A percentile compares a stretch with the other conserved stretches of the same genome.
These are phyloP conservation scores for Pyrgus malvae DNA, from an alignment of 2,888 invertebrate species.

Conservation along the genomic window DNA sequence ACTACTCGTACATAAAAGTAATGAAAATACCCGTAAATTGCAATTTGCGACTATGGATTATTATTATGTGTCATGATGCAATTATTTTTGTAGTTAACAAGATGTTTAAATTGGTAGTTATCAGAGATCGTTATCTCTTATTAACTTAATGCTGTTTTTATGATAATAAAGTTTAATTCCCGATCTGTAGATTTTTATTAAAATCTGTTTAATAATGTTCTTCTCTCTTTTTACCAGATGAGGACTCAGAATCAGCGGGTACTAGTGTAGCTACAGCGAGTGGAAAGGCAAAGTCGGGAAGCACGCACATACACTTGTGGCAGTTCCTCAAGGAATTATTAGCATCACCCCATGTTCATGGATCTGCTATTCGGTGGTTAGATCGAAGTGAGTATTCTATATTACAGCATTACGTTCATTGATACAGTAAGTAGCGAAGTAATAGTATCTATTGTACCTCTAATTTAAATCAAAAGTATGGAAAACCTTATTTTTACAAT, in stretches of 20 bases:
- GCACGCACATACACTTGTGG: conserved; percentile 98
- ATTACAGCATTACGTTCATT: too few species aligned
- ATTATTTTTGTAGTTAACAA: neutral
- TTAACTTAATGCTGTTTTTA: neutral
- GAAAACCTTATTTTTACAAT: too few species aligned
- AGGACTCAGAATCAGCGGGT: conserved; percentile 79
- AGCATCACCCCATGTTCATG: conserved; percentile 92
- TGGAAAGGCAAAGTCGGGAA: conserved; percentile 79
- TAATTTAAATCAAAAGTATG: too few species aligned
- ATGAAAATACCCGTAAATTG: too few species aligned
- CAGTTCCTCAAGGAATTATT: conserved; percentile 98
- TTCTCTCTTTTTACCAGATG: conserved; percentile 69
- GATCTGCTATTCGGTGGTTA: conserved; percentile 98
- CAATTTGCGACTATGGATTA: neutral
- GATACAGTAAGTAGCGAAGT: too few species aligned
- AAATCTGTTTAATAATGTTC: neutral
- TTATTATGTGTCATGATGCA: neutral
- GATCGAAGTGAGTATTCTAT: conserved; percentile 88
- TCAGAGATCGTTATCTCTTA: neutral
- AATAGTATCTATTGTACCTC: too few species aligned
- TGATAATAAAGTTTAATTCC: neutral
- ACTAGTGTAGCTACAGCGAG: conserved; percentile 51
- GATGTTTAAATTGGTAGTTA: neutral
- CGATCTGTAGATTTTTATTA: neutral
- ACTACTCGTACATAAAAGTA: too few species aligned